Percentiles rank a stretch among this genome's conserved stretches.
These are phyloP conservation scores for Osedax fenrisi DNA, from an alignment of 2,888 invertebrate genomes.

Conservation along the genomic window DNA sequence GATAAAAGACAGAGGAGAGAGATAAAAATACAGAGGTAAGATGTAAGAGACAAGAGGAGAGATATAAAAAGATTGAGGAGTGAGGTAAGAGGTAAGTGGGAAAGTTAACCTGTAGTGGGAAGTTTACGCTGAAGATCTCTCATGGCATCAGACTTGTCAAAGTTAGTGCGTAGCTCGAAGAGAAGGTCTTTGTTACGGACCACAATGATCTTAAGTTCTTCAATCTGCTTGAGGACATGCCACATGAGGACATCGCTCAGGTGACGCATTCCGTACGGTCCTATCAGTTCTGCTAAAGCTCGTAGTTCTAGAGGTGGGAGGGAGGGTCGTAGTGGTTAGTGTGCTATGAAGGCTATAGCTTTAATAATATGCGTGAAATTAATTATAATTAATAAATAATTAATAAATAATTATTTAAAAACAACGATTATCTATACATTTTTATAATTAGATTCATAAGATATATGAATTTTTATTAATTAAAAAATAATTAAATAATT, in stretches of 20 bases:
- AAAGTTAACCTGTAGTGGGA: conserved; percentile 54
- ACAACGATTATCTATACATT: no score
- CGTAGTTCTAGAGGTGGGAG: conserved; percentile 62
- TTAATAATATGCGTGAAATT: not conserved
- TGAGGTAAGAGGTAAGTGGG: not conserved
- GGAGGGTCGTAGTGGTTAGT: not conserved
- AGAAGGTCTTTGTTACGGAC: conserved; percentile 82
- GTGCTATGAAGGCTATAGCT: not conserved
- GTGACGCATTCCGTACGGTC: conserved; percentile 94
- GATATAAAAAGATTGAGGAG: not conserved
- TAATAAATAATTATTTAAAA: no score
- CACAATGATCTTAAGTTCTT: conserved; percentile 79
- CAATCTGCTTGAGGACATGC: conserved; percentile 94
- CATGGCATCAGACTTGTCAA: conserved; percentile 96
- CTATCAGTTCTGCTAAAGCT: conserved; percentile 85
- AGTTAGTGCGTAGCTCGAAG: conserved; percentile 78
- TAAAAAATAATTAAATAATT: no score
- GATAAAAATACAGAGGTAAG: no score
- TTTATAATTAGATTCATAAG: no score
- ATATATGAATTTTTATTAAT: no score
- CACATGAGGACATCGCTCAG: conserved; percentile 88
- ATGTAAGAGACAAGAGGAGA: not conserved
- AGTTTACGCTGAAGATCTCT: conserved; percentile 71
- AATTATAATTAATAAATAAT: not conserved
- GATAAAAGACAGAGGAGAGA: no score